These are phyloP conservation scores for Hippoglossus stenolepis DNA, from an alignment of 2,113 vertebrate genomes.

Conservation along the genomic window DNA sequence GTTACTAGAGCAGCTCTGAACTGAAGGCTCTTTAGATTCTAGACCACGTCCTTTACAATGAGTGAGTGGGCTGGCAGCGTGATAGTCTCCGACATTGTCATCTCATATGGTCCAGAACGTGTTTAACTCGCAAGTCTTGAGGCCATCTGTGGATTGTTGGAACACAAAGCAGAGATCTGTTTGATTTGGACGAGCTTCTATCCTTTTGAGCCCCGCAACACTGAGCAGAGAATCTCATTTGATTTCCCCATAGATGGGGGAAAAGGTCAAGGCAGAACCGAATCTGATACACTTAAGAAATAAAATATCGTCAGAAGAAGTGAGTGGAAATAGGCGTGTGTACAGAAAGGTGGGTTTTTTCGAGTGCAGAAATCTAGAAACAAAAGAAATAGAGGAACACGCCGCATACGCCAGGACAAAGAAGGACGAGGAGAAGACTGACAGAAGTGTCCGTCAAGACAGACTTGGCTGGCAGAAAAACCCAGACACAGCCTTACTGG, in stretches of 20 bases:
- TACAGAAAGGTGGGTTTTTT: constrained; percentile 6
- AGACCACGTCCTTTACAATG: constrained; percentile 11
- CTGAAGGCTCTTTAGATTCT: constrained; percentile 11
- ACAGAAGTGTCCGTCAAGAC: constrained; percentile 57
- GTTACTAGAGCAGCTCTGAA: constrained; percentile 1
- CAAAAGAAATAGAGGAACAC: constrained; percentile 14
- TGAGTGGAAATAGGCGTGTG: constrained; percentile 19
- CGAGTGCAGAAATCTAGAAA: background rate
- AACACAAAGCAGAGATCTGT: constrained; percentile 52
- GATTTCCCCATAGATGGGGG: constrained; percentile 37
- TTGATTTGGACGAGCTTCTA: constrained; percentile 50
- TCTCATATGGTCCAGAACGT: constrained; percentile 63
- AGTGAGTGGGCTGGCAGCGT: constrained; percentile 33
- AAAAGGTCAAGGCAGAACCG: constrained; percentile 24
- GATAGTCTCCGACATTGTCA: constrained; percentile 38
- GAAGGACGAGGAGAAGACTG: constrained; percentile 26
- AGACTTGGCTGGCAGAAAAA: constrained; percentile 64
- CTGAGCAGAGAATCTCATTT: constrained; percentile 21
- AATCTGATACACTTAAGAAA: constrained; percentile 29
- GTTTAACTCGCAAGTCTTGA: constrained; percentile 63
- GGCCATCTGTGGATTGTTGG: constrained; percentile 67
- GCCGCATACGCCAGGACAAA: constrained; percentile 33
- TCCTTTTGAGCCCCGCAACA: constrained; percentile 20
- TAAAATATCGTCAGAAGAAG: constrained; percentile 15
- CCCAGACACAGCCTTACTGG: constrained; percentile 52